Evolutionary conservation across 2,113 vertebrate genomes (phyloP), one percentile per base, ranked within the genome.

Genomic region (Burhinus bistriatus): DNA sequence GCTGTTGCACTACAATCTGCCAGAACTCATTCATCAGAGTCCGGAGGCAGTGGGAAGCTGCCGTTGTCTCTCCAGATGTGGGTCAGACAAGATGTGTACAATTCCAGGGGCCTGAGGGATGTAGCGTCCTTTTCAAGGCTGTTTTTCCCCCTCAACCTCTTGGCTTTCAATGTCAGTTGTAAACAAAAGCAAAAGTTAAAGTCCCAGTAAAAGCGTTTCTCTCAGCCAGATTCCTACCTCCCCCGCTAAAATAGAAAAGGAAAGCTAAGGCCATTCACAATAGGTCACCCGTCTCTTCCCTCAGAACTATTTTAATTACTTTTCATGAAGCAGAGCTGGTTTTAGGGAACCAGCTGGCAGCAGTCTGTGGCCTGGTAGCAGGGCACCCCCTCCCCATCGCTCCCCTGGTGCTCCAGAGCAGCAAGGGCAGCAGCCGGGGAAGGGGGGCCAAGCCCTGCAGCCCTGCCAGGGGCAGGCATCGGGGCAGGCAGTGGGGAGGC

Each of bases 351-450:
- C 44, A 55, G 61, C 40, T 69, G 61, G 42, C 26, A 82, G 45
- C 59, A 75, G 38, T 17, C 18, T 30, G 57, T 1, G 18, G 38
- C 25, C n/a, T 1, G 1, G 51, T 42, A 87, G 52, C 40, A 47
- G 20, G 12, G n/a, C n/a, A 70, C 10, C 38, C 57, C 40, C 29
- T 80, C 25, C 27, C 36, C 52, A 44, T 34, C 2, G 1, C 44
- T 0, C 0, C 1, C 22, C 47, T 25, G 10, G 36, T 1, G 15
- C 25, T 2, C 6, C 0, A 1, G 34, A 30, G 52, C 36, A 15
- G 40, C 4, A 6, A 8, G 9, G 42, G 66, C 68, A 23, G 61
- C 27, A 34, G 21, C 5, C 0, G 0, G 2, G 57, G 15, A 40
- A 77, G 34, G 27, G 27, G 11, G 40, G 54, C 14, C 19, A 34